phyloP scores from a whole-genome alignment of 2,113 vertebrate species.

The Perccottus glenii region DNA sequence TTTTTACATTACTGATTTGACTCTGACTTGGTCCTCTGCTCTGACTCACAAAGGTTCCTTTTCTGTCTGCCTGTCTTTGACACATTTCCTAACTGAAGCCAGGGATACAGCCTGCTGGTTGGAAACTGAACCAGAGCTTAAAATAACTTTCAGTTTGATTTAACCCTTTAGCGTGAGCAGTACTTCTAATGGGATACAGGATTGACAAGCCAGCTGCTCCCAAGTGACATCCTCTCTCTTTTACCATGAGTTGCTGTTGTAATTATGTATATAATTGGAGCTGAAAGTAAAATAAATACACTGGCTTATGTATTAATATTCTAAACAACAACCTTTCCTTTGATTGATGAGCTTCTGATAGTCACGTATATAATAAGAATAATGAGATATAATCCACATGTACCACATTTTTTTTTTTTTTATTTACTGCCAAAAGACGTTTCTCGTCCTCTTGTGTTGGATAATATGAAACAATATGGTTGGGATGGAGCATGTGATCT shows the following conservation, averaged over 20 bases:
- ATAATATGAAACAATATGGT: no score
- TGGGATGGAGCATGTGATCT: no score
- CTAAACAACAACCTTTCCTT: background rate
- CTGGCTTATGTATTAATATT: background rate
- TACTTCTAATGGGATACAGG: slow-evolving; percentile 56
- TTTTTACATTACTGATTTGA: background rate
- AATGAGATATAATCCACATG: no score
- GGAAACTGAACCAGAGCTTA: slow-evolving; percentile 59
- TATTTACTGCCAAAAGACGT: no score
- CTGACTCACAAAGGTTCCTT: slow-evolving; percentile 45
- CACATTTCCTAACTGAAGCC: slow-evolving; percentile 57
- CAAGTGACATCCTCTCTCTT: slow-evolving; percentile 14
- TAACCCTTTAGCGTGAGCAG: slow-evolving; percentile 67
- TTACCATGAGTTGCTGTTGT: background rate
- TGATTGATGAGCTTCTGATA: background rate
- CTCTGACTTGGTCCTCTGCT: background rate
- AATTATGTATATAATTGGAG: slow-evolving; percentile 6
- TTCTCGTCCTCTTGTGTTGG: background rate
- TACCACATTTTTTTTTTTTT: no score
- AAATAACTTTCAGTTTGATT: slow-evolving; percentile 74
- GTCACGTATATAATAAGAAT: no score
- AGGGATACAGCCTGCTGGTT: slow-evolving; percentile 49
- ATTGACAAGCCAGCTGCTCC: slow-evolving; percentile 54
- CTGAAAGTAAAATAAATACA: background rate
- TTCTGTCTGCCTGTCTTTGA: slow-evolving; percentile 46